Evolutionary conservation across 2,113 vertebrate genomes (phyloP).

Genomic region (Poeciliopsis retropinna): DNA sequence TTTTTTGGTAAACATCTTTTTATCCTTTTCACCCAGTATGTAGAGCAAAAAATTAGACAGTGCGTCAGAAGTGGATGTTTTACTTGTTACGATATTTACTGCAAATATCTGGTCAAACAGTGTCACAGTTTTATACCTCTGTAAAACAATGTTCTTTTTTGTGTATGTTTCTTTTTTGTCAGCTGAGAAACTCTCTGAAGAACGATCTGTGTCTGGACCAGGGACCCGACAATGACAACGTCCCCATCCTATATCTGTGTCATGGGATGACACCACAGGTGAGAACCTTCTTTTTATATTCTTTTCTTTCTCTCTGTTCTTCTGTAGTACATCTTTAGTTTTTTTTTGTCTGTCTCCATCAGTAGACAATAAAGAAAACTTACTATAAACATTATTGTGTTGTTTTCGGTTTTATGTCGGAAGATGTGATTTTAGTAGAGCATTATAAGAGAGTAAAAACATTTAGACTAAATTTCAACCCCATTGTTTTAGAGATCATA

Average conservation of each 20-base stretch:
- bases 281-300: constrained; percentile 48
- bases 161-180: constrained; percentile 34
- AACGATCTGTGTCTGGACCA: constrained; percentile 96
- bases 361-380: constrained; percentile 8
- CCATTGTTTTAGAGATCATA: background rate
- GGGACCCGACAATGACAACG: constrained; percentile 95
- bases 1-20: too few species aligned
- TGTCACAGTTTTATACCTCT: background rate
- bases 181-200: constrained; percentile 97
- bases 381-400: background rate
- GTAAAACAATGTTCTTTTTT: background rate
- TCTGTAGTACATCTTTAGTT: constrained; percentile 13
- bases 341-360: constrained; percentile 11
- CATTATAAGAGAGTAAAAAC: background rate
- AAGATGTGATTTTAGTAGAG: background rate
- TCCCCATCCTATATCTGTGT: constrained; percentile 97
- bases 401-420: constrained; percentile 6
- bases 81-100: background rate
- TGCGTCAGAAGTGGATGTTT: background rate
- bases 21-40: too few species aligned
- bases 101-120: background rate
- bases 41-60: too few species aligned
- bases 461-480: background rate
- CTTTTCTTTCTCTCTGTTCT: constrained; percentile 3
- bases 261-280: constrained; percentile 98